Percentiles rank a stretch among this genome's conserved stretches.
phyloP scores from a whole-genome alignment of 2,888 invertebrate genomes.

The Caenorhabditis parvicauda region DNA sequence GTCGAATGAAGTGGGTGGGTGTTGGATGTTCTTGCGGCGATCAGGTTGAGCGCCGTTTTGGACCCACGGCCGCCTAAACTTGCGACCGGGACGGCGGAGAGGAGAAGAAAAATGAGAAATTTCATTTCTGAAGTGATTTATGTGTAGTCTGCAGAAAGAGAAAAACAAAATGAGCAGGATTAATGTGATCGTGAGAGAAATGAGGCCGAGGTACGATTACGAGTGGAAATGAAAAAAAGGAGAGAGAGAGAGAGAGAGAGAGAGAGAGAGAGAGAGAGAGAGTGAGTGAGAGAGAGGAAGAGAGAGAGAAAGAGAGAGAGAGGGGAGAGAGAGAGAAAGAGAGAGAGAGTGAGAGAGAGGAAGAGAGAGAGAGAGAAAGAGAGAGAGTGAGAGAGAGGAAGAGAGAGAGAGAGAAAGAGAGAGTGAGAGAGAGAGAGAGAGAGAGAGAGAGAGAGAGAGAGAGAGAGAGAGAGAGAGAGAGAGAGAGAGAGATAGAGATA shows the following conservation, averaged over 20 bases:
- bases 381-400: conserved; percentile 5
- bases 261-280: conserved; percentile 6
- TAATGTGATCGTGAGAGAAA: conserved; percentile 2
- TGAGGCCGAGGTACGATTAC: conserved; percentile 8
- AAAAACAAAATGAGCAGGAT: conserved; percentile 3
- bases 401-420: background rate
- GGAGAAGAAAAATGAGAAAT: no score
- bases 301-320: background rate
- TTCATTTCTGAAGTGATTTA: no score
- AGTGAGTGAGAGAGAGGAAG: background rate
- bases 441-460: background rate
- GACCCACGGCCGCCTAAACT: conserved; percentile 5
- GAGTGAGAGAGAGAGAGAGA: conserved; percentile 2
- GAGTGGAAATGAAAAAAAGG: conserved; percentile 17
- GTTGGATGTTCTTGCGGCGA: conserved; percentile 15
- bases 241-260: conserved; percentile 5
- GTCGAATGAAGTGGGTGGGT: conserved; percentile 14
- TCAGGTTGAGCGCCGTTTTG: conserved; percentile 12
- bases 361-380: background rate
- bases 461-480: background rate
- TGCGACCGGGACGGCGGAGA: background rate
- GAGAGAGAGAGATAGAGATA: background rate
- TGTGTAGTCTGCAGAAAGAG: conserved; percentile 1
- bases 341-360: background rate
- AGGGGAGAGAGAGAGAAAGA: background rate